Evolutionary conservation across 1,140 invertebrate species (phyloP), one percentile per base, ranked within the genome.

Genomic region (Drosophila kohkoa): DNA sequence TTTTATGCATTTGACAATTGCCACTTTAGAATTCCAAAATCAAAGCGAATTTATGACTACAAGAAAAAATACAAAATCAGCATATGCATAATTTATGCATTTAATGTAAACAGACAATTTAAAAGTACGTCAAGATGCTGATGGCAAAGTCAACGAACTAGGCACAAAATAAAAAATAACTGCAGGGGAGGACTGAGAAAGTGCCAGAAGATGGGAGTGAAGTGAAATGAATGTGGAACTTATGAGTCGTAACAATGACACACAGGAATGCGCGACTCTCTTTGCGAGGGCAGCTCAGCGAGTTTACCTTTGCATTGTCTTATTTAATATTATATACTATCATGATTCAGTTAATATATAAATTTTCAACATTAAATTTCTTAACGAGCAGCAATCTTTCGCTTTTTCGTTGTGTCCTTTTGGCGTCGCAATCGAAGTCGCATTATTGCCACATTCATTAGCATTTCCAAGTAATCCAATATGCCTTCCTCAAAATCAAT

Each of bases 41-140:
- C 82, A 87, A 87, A 87, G 83, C 69, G 63, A 83, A 73, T 81
- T 77, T 78, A 75, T 75, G 73, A 75, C 73, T 70, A 64, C 73
- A 73, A 60, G 58, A 52, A 75, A 25, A 82, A 82, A 79, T 63
- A 75, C 6, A 10, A 79, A 77, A 82, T 82, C 73, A 79, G 75
- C 75, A 75, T 64, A 57, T 88, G 77, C 83, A 87, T 87, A 87
- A 87, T 87, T 87, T 83, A 87, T 88, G 80, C 83, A 83, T 88
- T 88, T 83, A 88, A 88, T 82, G 83, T 80, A 88, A 87, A 83
- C 83, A 87, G 69, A 80, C 83, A 88, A 87, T 80, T 87, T 87
- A 62, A 54, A 43, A 58, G 60, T 59, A 64, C 66, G 66, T 20
- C 63, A 67, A 48, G 43, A 52, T 7, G 11, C 2, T 32, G 63